Evolutionary conservation across 2,888 invertebrate genomes (phyloP), one percentile per base, ranked within the genome.

Genomic region (Cylloceria caligata): DNA sequence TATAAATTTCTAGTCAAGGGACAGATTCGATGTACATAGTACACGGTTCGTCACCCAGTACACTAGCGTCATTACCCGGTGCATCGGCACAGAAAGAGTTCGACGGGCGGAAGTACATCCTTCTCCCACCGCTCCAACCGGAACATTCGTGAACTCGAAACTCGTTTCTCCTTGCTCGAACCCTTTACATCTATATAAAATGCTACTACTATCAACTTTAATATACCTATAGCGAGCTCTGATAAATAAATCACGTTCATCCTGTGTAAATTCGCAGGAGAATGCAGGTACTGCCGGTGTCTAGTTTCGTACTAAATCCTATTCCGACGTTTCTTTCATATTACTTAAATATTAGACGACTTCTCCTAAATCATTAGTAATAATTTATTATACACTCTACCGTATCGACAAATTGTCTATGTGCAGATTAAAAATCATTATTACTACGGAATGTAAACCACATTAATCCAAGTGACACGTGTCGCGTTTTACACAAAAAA

Each of bases 101-200:
- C 83, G 80, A 86, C 85, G 89, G 87, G 86, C 90, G 91, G 92
- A 91, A 92, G 89, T 88, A 90, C 91, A 91, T 91, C 91, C 88
- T 91, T 88, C 88, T 86, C 89, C 88, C 87, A 84, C 85, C 21
- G 19, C 5, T 0, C 3, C 16, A 11, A 24, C 55, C 21, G 16
- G 24, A 71, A 52, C 47, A 36, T 69, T 36, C 30, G 49, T 55
- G 36, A 62, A 47, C 42, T 65, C 74, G 74, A 30, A 49, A 47
- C 74, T 57, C 71, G 49, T 78, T 69, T 71, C 68, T 71, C 65
- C 67, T 60, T 45, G 67, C 75, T 11, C 74, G 69, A 65, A 55
- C 71, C 65, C 75, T 55, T 64, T 64, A 16, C 7, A 42, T 36
- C 42, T 64, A 68, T 69, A 47, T 57, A 57, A 55, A 55, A 72